phyloP scores from a whole-genome alignment of 35 echinoderm and acorn worm species.

The Apostichopus parvimensis region DNA sequence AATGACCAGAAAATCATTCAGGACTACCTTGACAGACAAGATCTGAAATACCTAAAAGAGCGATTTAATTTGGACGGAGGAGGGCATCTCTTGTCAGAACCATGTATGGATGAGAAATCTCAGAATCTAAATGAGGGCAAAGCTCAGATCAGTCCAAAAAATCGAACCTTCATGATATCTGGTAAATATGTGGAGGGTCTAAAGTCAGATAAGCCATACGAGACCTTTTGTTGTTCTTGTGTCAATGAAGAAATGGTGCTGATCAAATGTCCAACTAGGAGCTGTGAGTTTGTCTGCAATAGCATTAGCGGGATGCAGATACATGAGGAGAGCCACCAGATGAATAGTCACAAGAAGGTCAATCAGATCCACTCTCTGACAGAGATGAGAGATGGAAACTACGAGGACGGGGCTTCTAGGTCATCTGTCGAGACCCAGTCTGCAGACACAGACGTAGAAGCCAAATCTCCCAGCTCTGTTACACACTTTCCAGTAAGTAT shows the following conservation, averaged over 20 bases:
- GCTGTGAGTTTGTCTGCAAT: slow-evolving; percentile 90
- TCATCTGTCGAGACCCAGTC: slow-evolving; percentile 92
- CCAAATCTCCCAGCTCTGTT: slow-evolving; percentile 45
- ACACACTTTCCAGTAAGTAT: slow-evolving; percentile 42
- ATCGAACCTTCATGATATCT: slow-evolving; percentile 44
- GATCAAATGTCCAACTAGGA: slow-evolving; percentile 64
- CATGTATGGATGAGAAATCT: background rate
- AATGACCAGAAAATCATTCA: slow-evolving; percentile 17
- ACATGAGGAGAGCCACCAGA: slow-evolving; percentile 68
- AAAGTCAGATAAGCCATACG: slow-evolving; percentile 61
- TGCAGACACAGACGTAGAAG: slow-evolving; percentile 78
- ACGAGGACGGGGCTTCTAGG: slow-evolving; percentile 58
- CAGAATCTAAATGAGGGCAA: background rate
- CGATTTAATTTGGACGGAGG: slow-evolving; percentile 11
- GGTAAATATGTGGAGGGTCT: slow-evolving; percentile 23
- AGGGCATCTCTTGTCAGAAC: background rate
- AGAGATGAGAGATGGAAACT: slow-evolving; percentile 15
- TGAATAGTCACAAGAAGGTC: background rate
- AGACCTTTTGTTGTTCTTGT: slow-evolving; percentile 76
- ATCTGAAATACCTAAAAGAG: slow-evolving; percentile 33
- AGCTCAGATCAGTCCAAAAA: background rate
- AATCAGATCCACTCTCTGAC: background rate
- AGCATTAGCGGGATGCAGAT: slow-evolving; percentile 75
- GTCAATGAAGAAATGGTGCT: slow-evolving; percentile 70
- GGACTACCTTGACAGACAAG: slow-evolving; percentile 31